A percentile compares a stretch with the other conserved stretches of the same genome.
These are phyloP conservation scores for Hippoglossus stenolepis DNA, from an alignment of 2,113 vertebrate genomes.

Conservation along the genomic window DNA sequence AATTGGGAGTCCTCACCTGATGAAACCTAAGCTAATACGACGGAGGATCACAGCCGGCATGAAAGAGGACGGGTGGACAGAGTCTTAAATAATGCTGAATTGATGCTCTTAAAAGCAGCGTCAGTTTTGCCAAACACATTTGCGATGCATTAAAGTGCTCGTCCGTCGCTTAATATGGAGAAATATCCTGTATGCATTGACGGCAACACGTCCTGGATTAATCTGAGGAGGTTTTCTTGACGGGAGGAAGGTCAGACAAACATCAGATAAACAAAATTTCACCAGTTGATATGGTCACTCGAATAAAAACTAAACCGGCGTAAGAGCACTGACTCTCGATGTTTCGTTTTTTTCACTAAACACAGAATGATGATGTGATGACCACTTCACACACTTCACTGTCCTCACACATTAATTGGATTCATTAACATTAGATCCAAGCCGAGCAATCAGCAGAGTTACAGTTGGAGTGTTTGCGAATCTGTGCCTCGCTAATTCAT, in stretches of 20 bases:
- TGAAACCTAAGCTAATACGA: conserved; percentile 75
- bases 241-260: conserved; percentile 28
- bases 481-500: conserved; percentile 44
- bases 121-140: conserved; percentile 42
- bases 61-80: conserved; percentile 44
- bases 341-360: no score
- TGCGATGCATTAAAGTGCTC: conserved; percentile 33
- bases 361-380: no score
- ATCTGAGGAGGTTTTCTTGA: background rate
- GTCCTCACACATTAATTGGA: conserved; percentile 47
- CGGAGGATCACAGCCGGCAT: conserved; percentile 51
- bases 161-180: conserved; percentile 1
- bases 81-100: conserved; percentile 56
- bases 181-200: conserved; percentile 42
- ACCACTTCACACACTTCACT: conserved; percentile 9
- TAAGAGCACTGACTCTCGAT: no score
- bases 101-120: conserved; percentile 49
- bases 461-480: conserved; percentile 11
- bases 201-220: conserved; percentile 37
- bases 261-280: conserved; percentile 57
- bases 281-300: conserved; percentile 24
- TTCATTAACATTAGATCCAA: conserved; percentile 49
- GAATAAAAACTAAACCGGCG: background rate
- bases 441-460: conserved; percentile 24
- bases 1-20: conserved; percentile 73